A percentile compares a stretch with the other conserved stretches of the same genome.
Conservation (phyloP, 2,888 invertebrate species). For the Anaspis maculata region DNA sequence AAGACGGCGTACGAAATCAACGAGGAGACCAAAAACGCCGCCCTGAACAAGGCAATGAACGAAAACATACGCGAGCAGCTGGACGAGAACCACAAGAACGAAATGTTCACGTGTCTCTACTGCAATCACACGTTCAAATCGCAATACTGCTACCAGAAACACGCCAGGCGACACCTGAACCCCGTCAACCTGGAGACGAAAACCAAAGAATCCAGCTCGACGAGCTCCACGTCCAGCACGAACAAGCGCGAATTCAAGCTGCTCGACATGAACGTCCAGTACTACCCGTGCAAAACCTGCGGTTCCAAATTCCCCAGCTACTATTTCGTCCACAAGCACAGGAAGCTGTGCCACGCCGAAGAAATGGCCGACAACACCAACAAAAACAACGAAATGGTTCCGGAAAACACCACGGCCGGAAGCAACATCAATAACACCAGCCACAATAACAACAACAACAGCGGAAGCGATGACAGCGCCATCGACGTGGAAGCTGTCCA, state of each 20-base stretch:
- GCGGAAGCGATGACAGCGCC: conserved; percentile 21
- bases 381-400: conserved; percentile 35
- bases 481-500: conserved; percentile 33
- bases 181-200: conserved; percentile 47
- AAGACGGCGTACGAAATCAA: conserved; percentile 29
- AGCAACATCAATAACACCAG: conserved; percentile 19
- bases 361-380: conserved; percentile 43
- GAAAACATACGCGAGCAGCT: conserved; percentile 36
- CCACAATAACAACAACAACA: conserved; percentile 27
- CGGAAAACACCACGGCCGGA: conserved; percentile 21
- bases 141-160: conserved; percentile 79
- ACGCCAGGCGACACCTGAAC: conserved; percentile 60
- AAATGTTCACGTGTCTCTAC: conserved; percentile 60
- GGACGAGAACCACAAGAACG: conserved; percentile 34
- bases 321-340: conserved; percentile 88
- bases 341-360: conserved; percentile 75
- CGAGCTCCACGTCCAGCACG: conserved; percentile 22
- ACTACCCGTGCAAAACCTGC: conserved; percentile 89
- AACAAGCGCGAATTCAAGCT: conserved; percentile 53
- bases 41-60: conserved; percentile 40
- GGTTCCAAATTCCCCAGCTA: conserved; percentile 89
- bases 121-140: conserved; percentile 76
- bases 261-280: conserved; percentile 73
- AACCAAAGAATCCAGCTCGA: conserved; percentile 13
- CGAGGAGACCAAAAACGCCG: conserved; percentile 30